Base-by-base conservation (phyloP, 2,113 vertebrate species). In the Ardeotis arabs region DNA sequence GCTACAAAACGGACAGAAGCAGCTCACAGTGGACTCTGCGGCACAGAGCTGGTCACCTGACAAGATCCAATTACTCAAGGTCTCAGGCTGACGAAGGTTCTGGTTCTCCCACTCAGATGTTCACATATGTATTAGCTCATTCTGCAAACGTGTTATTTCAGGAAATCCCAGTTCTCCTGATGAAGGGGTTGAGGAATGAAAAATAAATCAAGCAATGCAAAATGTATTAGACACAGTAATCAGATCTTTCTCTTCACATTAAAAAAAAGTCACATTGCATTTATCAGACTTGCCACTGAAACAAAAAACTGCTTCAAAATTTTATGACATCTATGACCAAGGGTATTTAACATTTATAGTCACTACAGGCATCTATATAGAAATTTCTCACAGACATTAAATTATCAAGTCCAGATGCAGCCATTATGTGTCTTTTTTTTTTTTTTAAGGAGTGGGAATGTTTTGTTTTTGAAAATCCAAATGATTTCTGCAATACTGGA, bases 161-260 rank as follows among this genome's bases (percentile, higher is more conserved):
- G 74, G 70, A 95, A 94, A 74, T 77, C 91, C 55, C 81, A 89
- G 62, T 22, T 76, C 77, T 84, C 53, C 81, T 45, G 69, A 93
- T 91, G 81, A 89, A 94, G 90, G 53, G 64, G 31, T 41, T 50
- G 45, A 91, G 47, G 44, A 93, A 95, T 87, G 63, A 96, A 95
- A 97, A 96, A 91, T 84, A 95, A 77, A 96, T 95, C 70, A 95
- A 84, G 89, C 84, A 89, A 86, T 83, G 70, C 50, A 92, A 95
- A 95, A 96, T 95, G 50, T 79, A 92, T 84, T 94, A 93, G 84
- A 60, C 58, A 87, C 41, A 92, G 86, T 87, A 96, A 95, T 95
- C 91, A 89, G 58, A 89, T 80, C 67, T 59, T 82, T 67, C 67
- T 95, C 74, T 74, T 62, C 77, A 76, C 77, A 87, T 72, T 45